Conservation (phyloP, 2,888 invertebrate species). For the Drosophila parthenogenetica region DNA sequence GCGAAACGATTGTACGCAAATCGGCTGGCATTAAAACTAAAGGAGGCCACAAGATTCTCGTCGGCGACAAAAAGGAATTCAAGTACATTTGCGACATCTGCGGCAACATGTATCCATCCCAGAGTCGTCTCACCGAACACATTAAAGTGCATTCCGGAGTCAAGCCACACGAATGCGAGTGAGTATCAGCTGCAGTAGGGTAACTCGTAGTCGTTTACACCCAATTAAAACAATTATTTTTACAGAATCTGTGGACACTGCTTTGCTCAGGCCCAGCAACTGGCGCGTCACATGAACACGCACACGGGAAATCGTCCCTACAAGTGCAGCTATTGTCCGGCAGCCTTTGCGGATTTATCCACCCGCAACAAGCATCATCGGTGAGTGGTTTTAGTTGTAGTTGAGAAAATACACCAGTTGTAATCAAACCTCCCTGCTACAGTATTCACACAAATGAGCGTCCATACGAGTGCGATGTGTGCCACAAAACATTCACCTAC, state of each 20-base stretch:
- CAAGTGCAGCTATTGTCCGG: slow-evolving; percentile 83
- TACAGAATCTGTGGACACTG: slow-evolving; percentile 83
- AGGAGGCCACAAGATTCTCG: slow-evolving; percentile 67
- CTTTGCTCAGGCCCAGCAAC: slow-evolving; percentile 84
- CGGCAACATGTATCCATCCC: slow-evolving; percentile 84
- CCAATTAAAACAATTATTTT: too few species aligned
- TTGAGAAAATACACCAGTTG: too few species aligned
- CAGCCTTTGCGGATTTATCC: slow-evolving; percentile 84
- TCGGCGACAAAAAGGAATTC: slow-evolving; percentile 77
- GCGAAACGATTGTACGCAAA: slow-evolving; percentile 60
- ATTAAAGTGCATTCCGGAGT: slow-evolving; percentile 84
- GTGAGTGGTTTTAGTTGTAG: slow-evolving; percentile 48
- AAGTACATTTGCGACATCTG: slow-evolving; percentile 84
- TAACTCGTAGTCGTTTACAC: too few species aligned
- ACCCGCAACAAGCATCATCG: slow-evolving; percentile 85
- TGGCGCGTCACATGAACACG: slow-evolving; percentile 85
- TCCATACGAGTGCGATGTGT: slow-evolving; percentile 83
- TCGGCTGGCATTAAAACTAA: slow-evolving; percentile 63
- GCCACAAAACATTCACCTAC: slow-evolving; percentile 83
- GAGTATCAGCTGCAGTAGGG: slow-evolving; percentile 38
- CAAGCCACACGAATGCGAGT: slow-evolving; percentile 85
- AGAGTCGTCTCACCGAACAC: slow-evolving; percentile 83
- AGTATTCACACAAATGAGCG: slow-evolving; percentile 84
- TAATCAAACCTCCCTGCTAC: not conserved
- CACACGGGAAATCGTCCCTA: slow-evolving; percentile 85